Evolutionary conservation across 2,888 invertebrate genomes (phyloP).

Genomic region (Drosophila pseudotakahashii): DNA sequence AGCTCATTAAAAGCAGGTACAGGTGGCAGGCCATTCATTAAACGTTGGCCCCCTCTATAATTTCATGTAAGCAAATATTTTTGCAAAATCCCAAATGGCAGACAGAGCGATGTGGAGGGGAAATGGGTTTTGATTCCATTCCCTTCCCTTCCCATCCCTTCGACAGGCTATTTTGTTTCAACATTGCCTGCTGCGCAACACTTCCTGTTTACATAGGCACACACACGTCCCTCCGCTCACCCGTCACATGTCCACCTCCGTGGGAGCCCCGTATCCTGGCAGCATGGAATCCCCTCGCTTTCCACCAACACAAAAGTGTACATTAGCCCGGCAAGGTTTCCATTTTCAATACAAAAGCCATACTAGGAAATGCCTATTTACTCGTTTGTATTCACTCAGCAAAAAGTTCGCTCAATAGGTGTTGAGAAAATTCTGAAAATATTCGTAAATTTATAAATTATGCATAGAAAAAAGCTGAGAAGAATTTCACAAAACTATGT

Average conservation of each 20-base stretch:
- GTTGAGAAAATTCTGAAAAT: background rate
- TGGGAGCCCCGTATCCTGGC: background rate
- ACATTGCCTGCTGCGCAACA: constrained; percentile 67
- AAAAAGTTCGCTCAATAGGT: background rate
- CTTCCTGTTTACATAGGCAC: constrained; percentile 76
- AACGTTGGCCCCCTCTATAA: constrained; percentile 69
- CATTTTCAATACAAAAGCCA: constrained; percentile 62
- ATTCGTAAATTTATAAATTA: no score
- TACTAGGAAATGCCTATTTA: constrained; percentile 28
- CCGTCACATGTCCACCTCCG: constrained; percentile 17
- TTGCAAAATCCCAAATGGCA: constrained; percentile 38
- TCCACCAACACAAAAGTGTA: constrained; percentile 53
- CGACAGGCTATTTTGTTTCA: constrained; percentile 51
- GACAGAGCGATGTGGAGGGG: background rate
- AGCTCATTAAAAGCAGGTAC: constrained; percentile 65
- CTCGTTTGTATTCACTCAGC: constrained; percentile 9
- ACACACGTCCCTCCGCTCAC: constrained; percentile 60
- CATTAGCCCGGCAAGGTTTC: constrained; percentile 73
- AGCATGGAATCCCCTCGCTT: background rate
- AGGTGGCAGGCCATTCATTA: constrained; percentile 70
- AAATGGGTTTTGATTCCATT: constrained; percentile 9
- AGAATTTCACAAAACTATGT: no score
- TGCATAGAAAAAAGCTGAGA: background rate
- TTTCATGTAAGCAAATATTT: constrained; percentile 76
- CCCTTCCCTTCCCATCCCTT: constrained; percentile 50